Evolutionary conservation across 2,797 vertebrate genomes (phyloP), one percentile per base, ranked within the genome.

Genomic region (Peromyscus nudipes): DNA sequence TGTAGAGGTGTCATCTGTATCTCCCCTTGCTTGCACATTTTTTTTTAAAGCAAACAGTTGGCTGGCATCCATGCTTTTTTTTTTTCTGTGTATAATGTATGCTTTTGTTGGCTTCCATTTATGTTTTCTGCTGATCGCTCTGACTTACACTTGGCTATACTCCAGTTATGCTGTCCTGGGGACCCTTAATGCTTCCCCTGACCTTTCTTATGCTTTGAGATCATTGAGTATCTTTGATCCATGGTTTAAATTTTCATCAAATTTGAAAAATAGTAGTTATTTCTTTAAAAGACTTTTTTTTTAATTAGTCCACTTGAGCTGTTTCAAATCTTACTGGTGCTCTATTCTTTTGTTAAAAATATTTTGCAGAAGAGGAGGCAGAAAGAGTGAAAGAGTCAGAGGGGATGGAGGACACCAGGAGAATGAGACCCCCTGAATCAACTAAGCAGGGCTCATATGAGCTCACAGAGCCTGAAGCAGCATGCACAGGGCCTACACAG

Each of bases 251-350:
- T 79, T 67, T 43, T 83, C 21, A 71, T 57, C 21, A 62, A 87
- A 84, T 96, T 92, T 92, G 40, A 40, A 95, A 95, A 75, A 83
- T 4, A 21, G 64, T 89, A 29, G 77, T 65, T 90, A 46, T 75
- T 83, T 92, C 40, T 93, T 49, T 9, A 64, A 83, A 73, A 52
- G 65, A 16, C 34, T 67, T 79, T 85, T 85, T 27, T 9, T 75
- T n/a, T n/a, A n/a, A 67, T 85, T 80, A 27, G 40, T 76, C 23
- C 12, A 46, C 11, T 71, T 84, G 80, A 37, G 4, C 34, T 85
- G 6, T 69, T 85, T 82, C 16, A 55, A 52, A 13, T 57, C 57
- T 91, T 17, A 92, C 14, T 57, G 40, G 14, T 79, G 21, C 76
- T 69, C 57, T 67, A 16, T 73, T 85, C 21, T 43, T 75, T 94